A percentile compares a stretch with the other conserved stretches of the same genome.
Conservation (phyloP, 2,797 vertebrate species). For the Arctocebus calabarensis region DNA sequence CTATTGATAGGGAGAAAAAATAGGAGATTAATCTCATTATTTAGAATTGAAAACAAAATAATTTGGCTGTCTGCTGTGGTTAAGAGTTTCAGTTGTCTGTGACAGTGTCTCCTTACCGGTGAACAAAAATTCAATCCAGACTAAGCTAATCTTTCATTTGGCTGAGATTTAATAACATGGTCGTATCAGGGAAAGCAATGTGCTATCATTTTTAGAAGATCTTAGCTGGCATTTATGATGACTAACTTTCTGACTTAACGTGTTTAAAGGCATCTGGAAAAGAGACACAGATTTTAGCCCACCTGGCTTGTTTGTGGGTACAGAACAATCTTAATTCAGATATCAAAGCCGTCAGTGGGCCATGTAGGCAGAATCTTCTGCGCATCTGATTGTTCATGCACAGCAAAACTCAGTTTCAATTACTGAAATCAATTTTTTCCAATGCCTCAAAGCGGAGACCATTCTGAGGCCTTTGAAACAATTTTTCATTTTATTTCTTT, state of each 20-base stretch:
- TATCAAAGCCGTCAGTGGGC: neutral
- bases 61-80: neutral
- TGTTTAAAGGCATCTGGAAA: neutral
- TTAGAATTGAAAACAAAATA: constrained; percentile 50
- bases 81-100: neutral
- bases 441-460: constrained; percentile 68
- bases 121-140: neutral
- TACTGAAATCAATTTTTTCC: constrained; percentile 65
- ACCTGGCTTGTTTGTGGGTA: neutral
- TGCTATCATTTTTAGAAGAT: neutral
- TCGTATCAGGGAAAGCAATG: neutral
- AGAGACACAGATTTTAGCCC: neutral
- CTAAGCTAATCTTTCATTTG: neutral
- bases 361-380: neutral
- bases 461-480: constrained; percentile 57
- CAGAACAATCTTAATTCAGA: neutral
- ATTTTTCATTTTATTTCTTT: constrained; percentile 75
- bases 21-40: neutral
- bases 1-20: neutral
- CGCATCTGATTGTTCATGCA: constrained; percentile 49
- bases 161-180: neutral
- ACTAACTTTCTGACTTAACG: neutral
- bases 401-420: constrained; percentile 67
- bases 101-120: neutral
- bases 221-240: neutral